A percentile compares a stretch with the other conserved stretches of the same genome.
Conservation (phyloP, 92 coral and sea anemone genomes). For the Parazoanthus darwini region DNA sequence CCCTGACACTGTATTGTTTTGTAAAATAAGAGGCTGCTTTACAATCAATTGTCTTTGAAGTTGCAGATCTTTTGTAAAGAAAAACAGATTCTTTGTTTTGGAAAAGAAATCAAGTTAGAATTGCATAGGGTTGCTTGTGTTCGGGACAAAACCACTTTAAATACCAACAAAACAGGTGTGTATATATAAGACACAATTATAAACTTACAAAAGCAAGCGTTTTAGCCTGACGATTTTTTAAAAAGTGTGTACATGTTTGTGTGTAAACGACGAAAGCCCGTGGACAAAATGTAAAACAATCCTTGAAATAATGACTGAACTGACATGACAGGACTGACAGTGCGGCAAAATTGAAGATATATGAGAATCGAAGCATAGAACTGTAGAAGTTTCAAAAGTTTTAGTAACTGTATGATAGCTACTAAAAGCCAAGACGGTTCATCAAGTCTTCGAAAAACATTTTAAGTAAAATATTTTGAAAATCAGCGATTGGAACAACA, state of each 20-base stretch:
- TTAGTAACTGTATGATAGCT: too few species aligned
- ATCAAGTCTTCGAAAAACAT: background rate
- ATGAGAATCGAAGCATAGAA: too few species aligned
- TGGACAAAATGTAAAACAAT: too few species aligned
- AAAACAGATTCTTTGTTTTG: background rate
- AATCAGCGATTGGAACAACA: background rate
- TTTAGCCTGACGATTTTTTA: too few species aligned
- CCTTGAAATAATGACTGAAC: background rate
- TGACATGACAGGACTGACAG: background rate
- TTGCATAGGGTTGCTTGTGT: background rate
- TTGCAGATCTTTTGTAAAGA: background rate
- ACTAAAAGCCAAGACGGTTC: background rate
- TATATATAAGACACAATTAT: background rate
- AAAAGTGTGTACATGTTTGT: too few species aligned
- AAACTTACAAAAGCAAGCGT: too few species aligned
- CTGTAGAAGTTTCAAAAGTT: background rate
- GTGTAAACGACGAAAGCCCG: too few species aligned
- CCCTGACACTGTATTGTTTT: slow-evolving; percentile 22
- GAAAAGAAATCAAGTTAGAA: background rate
- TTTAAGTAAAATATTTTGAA: too few species aligned
- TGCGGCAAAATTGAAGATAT: too few species aligned
- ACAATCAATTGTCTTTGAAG: slow-evolving; percentile 6
- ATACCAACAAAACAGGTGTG: background rate
- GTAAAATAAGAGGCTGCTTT: background rate
- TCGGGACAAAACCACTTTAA: background rate